Evolutionary conservation across 1,140 invertebrate genomes (phyloP).

Genomic region (Manduca sexta): DNA sequence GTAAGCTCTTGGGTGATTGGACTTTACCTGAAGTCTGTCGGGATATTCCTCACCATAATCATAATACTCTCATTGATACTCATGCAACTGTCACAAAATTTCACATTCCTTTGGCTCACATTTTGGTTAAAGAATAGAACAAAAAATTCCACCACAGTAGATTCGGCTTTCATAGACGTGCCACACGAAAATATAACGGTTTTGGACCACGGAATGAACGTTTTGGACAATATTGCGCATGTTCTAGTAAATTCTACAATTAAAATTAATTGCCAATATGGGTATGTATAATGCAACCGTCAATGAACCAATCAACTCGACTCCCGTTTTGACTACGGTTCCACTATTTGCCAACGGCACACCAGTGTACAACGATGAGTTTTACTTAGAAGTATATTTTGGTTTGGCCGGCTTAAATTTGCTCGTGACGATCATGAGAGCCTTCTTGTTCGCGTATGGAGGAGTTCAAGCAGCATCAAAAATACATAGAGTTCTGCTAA

Average conservation of each 20-base stretch:
- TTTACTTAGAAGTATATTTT: slow-evolving; percentile 90
- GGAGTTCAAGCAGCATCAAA: slow-evolving; percentile 90
- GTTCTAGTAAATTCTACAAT: slow-evolving; percentile 37
- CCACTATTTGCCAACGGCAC: slow-evolving; percentile 7
- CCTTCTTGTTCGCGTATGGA: slow-evolving; percentile 97
- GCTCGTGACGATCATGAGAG: slow-evolving; percentile 89
- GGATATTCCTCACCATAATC: slow-evolving; percentile 77
- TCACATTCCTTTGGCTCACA: slow-evolving; percentile 92
- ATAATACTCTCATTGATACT: slow-evolving; percentile 82
- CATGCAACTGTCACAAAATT: slow-evolving; percentile 91
- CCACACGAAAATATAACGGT: slow-evolving; percentile 34
- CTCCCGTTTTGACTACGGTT: background rate
- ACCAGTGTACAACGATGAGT: slow-evolving; percentile 60
- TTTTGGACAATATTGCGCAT: slow-evolving; percentile 44
- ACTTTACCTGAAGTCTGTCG: slow-evolving; percentile 87
- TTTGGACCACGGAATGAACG: slow-evolving; percentile 45
- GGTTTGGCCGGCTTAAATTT: slow-evolving; percentile 87
- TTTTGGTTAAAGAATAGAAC: slow-evolving; percentile 79
- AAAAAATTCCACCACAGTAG: slow-evolving; percentile 31
- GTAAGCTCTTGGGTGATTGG: slow-evolving; percentile 82
- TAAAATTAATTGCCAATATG: slow-evolving; percentile 21
- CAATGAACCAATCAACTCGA: background rate
- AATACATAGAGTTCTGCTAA: slow-evolving; percentile 87
- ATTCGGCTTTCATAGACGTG: background rate
- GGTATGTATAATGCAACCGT: slow-evolving; percentile 4